Evolutionary conservation across 2,888 invertebrate species (phyloP).

Genomic region (Monoplex corrugatus): DNA sequence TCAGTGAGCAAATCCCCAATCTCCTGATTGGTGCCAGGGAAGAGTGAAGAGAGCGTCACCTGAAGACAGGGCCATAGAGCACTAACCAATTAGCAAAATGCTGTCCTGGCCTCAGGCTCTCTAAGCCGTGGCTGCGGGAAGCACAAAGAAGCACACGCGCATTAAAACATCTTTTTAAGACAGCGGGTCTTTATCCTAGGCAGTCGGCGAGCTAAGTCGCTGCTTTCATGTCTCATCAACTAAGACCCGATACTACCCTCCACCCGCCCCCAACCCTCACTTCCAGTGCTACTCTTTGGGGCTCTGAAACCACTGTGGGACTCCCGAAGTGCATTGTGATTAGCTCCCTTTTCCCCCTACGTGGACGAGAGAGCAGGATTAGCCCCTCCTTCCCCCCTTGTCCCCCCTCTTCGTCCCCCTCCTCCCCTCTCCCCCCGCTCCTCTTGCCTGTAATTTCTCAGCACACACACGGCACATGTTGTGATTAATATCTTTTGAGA

Average conservation of each 20-base stretch:
- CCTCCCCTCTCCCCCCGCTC: background rate
- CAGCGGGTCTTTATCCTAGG: conserved; percentile 37
- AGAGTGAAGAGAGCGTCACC: background rate
- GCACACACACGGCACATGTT: conserved; percentile 49
- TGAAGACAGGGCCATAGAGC: background rate
- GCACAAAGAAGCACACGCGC: conserved; percentile 35
- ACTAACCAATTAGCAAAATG: conserved; percentile 47
- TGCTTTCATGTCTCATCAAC: conserved; percentile 49
- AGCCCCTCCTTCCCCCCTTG: background rate
- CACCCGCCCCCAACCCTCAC: background rate
- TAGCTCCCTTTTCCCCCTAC: conserved; percentile 4
- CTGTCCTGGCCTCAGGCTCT: conserved; percentile 10
- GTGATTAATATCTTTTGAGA: conserved; percentile 56
- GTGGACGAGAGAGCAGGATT: conserved; percentile 13
- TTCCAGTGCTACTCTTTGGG: conserved; percentile 8
- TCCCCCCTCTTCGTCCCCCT: background rate
- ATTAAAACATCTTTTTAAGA: conserved; percentile 40
- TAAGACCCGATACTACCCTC: background rate
- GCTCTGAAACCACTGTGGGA: conserved; percentile 21
- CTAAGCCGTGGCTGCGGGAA: background rate
- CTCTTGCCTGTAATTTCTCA: conserved; percentile 45
- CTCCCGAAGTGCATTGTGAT: conserved; percentile 38
- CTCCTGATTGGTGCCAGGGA: background rate
- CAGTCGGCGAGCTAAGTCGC: conserved; percentile 46
- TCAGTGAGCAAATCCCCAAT: conserved; percentile 31